Evolutionary conservation across 2,797 vertebrate species (phyloP).

Genomic region (Euthynnus affinis): DNA sequence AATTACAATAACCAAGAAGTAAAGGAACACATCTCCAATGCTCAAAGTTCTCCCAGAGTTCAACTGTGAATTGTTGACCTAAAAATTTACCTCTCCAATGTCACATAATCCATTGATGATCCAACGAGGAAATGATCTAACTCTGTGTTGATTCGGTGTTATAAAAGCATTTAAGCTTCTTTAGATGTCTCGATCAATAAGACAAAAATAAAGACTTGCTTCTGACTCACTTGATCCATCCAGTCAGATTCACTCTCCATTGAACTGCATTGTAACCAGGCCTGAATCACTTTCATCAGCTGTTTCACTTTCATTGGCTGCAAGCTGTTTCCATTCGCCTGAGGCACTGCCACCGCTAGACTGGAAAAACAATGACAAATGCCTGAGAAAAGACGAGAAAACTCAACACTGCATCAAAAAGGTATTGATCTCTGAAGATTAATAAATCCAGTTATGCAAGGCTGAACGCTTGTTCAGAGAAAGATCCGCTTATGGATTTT

Average conservation of each 20-base stretch:
- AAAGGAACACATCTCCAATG: too few species aligned
- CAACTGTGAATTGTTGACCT: too few species aligned
- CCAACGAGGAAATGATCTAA: neutral
- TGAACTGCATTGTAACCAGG: conserved; percentile 7
- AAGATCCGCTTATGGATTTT: conserved; percentile 47
- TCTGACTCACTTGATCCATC: conserved; percentile 8
- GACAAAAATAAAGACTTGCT: conserved; percentile 1
- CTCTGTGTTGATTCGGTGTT: neutral
- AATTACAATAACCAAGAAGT: too few species aligned
- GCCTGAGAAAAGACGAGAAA: conserved; percentile 20
- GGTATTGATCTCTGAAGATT: conserved; percentile 53
- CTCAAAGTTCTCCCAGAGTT: too few species aligned
- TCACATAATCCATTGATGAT: neutral
- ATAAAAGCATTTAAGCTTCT: neutral
- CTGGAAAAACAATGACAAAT: conserved; percentile 26
- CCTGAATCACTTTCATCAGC: conserved; percentile 37
- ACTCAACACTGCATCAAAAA: conserved; percentile 27
- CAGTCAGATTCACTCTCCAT: conserved; percentile 15
- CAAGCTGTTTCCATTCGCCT: neutral
- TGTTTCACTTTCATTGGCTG: conserved; percentile 27
- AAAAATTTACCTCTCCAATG: neutral
- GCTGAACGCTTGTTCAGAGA: conserved; percentile 2
- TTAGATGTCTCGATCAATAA: conserved; percentile 16
- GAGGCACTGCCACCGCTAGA: conserved; percentile 9
- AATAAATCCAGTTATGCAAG: conserved; percentile 44